Evolutionary conservation across 2,113 vertebrate species (phyloP), one percentile per base, ranked within the genome.

Genomic region (Crotalus helleri): DNA sequence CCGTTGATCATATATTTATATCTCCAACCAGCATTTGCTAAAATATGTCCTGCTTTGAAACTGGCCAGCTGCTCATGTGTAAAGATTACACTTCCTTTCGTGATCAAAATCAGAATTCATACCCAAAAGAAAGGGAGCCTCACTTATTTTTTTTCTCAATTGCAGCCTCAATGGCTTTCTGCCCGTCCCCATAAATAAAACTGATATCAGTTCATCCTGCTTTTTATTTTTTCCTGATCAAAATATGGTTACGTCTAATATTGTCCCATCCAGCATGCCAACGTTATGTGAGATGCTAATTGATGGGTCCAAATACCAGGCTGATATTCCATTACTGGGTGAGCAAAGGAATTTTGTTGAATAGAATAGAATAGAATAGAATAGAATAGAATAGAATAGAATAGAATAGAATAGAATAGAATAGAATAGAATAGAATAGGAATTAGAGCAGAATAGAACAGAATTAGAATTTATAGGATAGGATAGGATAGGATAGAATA

Each of bases 71-170:
- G 95, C 95, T 95, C 92, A 96, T 95, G 94, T 95, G 97, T 97
- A 98, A 98, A 96, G 98, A 94, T 98, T 98, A 98, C 97, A 96
- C 96, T 97, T 94, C 96, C 97, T 97, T 97, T 98, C 97, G 95
- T 95, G 96, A 95, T 95, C 97, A 97, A 51, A 95, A 97, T 96
- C 96, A 96, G 95, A 95, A 93, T 90, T 96, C 93, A 94, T 94
- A 96, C 91, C 95, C 97, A 95, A 85, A 85, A 89, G 89, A 57
- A 93, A 59, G 44, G 5, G 1, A 64, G 59, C 57, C 61, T 21
- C 9, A 96, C 96, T 96, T 88, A 95, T 94, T 97, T 96, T 95
- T 8, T 95, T 4, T 15, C 23, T 87, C 53, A 29, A 85, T 96
- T 94, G 94, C 93, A 95, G 95, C 74, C 94, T 96, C 92, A 93